A percentile compares a stretch with the other conserved stretches of the same genome.
Conservation (phyloP, 2,888 invertebrate species). For the Plebejus anna region DNA sequence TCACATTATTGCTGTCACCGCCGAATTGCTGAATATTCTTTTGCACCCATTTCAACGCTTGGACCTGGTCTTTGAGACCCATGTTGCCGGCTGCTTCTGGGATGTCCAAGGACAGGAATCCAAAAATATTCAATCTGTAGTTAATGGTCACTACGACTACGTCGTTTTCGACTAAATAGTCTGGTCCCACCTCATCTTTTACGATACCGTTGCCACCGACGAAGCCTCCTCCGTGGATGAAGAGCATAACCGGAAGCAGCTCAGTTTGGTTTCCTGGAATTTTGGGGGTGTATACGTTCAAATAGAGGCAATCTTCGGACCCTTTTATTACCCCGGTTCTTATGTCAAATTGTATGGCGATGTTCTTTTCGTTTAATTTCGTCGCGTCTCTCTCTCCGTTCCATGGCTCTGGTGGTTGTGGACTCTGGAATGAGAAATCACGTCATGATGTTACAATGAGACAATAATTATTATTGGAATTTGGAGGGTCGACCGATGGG, state of each 20-base stretch:
- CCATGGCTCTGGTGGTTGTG: slow-evolving; percentile 60
- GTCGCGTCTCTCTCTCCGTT: slow-evolving; percentile 70
- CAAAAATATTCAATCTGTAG: slow-evolving; percentile 61
- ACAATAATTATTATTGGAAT: not conserved
- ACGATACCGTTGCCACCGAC: slow-evolving; percentile 51
- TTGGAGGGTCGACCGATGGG: not conserved
- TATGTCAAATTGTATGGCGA: slow-evolving; percentile 46
- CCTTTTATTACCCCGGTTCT: slow-evolving; percentile 42
- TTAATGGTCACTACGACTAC: slow-evolving; percentile 63
- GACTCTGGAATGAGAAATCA: slow-evolving; percentile 49
- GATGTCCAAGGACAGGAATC: slow-evolving; percentile 57
- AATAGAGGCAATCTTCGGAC: slow-evolving; percentile 61
- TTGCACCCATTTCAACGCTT: slow-evolving; percentile 58
- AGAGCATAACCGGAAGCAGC: slow-evolving; percentile 53
- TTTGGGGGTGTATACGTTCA: slow-evolving; percentile 58
- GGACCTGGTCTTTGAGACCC: slow-evolving; percentile 60
- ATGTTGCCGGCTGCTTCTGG: slow-evolving; percentile 58
- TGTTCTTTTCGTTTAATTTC: slow-evolving; percentile 47
- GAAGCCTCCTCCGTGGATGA: slow-evolving; percentile 65
- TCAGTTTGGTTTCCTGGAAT: slow-evolving; percentile 39
- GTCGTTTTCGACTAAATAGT: slow-evolving; percentile 54
- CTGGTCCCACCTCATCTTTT: slow-evolving; percentile 52
- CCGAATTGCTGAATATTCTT: slow-evolving; percentile 53
- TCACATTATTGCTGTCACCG: slow-evolving; percentile 55
- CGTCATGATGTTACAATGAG: not conserved